phyloP scores from a whole-genome alignment of 2,797 vertebrate species.

The Sebastes itinus region DNA sequence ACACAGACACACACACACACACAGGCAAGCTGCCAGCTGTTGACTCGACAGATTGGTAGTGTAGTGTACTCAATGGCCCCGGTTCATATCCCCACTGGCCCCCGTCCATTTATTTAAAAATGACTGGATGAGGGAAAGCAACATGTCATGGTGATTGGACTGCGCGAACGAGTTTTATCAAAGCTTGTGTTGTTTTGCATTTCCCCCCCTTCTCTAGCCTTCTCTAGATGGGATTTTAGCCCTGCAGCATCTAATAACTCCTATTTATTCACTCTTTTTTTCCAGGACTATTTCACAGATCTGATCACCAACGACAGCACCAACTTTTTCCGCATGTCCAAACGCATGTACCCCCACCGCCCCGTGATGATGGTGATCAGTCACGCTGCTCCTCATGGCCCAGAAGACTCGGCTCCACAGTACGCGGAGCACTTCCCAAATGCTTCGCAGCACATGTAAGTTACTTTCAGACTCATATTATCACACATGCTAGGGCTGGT shows the following conservation, averaged over 20 bases:
- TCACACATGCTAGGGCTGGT: neutral
- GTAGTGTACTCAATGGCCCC: conserved; percentile 78
- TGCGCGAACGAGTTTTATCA: conserved; percentile 60
- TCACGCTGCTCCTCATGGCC: conserved; percentile 95
- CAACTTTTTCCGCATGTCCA: conserved; percentile 94
- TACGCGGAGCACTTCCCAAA: conserved; percentile 91
- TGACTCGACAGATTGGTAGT: conserved; percentile 79
- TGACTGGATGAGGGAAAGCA: conserved; percentile 67
- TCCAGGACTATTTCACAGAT: conserved; percentile 96
- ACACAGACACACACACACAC: conserved; percentile 21
- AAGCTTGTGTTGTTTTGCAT: conserved; percentile 58
- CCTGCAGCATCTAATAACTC: neutral
- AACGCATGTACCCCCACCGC: conserved; percentile 93
- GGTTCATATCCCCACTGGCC: conserved; percentile 70
- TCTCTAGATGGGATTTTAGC: conserved; percentile 11
- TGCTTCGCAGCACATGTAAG: conserved; percentile 98
- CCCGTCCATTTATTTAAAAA: conserved; percentile 71
- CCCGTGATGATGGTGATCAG: conserved; percentile 97
- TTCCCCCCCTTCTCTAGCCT: neutral
- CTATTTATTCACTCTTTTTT: conserved; percentile 4
- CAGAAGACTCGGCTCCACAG: conserved; percentile 96
- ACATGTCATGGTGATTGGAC: conserved; percentile 65
- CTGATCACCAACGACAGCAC: conserved; percentile 97
- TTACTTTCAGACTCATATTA: conserved; percentile 63
- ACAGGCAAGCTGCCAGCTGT: conserved; percentile 74